Evolutionary conservation across 2,113 vertebrate genomes (phyloP), one percentile per base, ranked within the genome.

Genomic region (Antechinus flavipes): DNA sequence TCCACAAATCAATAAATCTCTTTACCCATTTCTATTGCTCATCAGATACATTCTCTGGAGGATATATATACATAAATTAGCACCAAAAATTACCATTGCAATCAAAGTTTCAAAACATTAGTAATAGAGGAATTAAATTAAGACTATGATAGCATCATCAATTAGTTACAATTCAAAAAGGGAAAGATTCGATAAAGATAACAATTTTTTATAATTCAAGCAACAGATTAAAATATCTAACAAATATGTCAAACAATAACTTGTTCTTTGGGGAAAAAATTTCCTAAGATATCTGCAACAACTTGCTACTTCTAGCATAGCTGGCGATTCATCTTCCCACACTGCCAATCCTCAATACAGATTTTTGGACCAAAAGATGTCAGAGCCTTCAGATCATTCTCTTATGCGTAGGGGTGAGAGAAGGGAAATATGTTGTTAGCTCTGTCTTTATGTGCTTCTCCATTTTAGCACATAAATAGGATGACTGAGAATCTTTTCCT

Each of bases 11-110:
- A 90, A 26, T 95, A 90, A 94, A 92, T 84, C 56, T 95, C 26
- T 93, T 95, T 94, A 94, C 90, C 54, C 50, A 91, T 76, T 91
- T 96, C n/a, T 91, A 84, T 95, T 95, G 93, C 93, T 97, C 93
- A 95, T 96, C 61, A 97, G 91, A 84, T 7, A n/a, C 50, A 91
- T 91, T 46, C 42, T 95, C 84, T 49, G 56, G 22, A 91, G 30
- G 94, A 52, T 94, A 95, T n/a, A 49, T 52, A 89, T 27, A 93
- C 6, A 96, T 84, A 95, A 96, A 91, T 52, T 91, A 61, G 95
- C 47, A 93, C 46, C 68, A 61, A 61, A 91, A 96, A 91, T 93
- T 97, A 93, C 6, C 52, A 97, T 93, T 19, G 14, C 55, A 92
- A 94, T 91, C 68, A 94, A 96, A 55, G 9, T 96, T 89, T 96